These are phyloP conservation scores for Nymphalis urticae DNA, from an alignment of 2,888 invertebrate species.

Conservation along the genomic window DNA sequence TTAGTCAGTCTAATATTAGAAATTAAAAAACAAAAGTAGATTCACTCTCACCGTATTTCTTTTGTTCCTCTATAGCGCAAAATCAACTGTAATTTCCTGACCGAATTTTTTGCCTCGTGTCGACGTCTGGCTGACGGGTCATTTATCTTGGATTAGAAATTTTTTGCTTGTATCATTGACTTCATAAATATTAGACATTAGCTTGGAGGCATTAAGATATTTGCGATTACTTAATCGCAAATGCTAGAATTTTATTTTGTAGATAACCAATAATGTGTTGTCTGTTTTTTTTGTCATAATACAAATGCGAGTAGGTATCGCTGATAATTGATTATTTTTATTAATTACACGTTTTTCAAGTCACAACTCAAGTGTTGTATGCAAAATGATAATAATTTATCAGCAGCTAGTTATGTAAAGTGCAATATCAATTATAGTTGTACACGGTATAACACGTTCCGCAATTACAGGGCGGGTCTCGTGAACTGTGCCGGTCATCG, in stretches of 20 bases:
- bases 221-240: neutral
- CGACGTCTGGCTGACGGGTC: conserved; percentile 50
- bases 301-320: neutral
- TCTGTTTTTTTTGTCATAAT: neutral
- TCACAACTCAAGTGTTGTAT: neutral
- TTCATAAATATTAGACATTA: conserved; percentile 11
- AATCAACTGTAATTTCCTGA: conserved; percentile 63
- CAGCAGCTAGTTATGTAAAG: conserved; percentile 37
- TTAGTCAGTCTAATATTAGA: conserved; percentile 21
- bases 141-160: conserved; percentile 46
- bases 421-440: conserved; percentile 49
- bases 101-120: conserved; percentile 49
- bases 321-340: neutral
- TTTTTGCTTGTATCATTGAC: conserved; percentile 15
- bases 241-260: too few species aligned
- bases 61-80: conserved; percentile 57
- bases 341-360: neutral
- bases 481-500: conserved; percentile 66
- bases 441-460: conserved; percentile 50
- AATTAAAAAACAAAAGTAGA: conserved; percentile 43
- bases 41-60: conserved; percentile 59
- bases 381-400: conserved; percentile 21
- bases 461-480: conserved; percentile 63
- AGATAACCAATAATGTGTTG: neutral
- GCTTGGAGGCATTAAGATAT: conserved; percentile 1